Base-by-base conservation (phyloP, 2,113 vertebrate genomes). In the Holacanthus passer region DNA sequence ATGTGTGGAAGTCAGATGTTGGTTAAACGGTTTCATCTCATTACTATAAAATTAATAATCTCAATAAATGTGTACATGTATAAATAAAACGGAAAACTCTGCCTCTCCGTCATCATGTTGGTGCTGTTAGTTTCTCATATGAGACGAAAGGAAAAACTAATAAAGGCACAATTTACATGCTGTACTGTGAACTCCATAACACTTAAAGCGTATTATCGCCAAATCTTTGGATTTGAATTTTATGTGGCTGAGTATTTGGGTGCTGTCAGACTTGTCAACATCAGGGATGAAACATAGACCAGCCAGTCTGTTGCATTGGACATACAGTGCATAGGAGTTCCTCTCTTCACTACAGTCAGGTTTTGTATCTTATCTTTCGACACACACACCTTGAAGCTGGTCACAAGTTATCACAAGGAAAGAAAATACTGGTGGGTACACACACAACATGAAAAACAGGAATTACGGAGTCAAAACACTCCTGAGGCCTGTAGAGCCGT, bases 381-480 rank as follows among this genome's bases (percentile, higher is more conserved):
- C 43, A 41, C 35, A 72, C 41, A 56, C 58, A 71, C 48, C 39
- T 50, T 58, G 67, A 84, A 55, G 32, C 41, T 39, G 59, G 63
- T 37, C 68, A 48, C 13, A 48, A 24, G 65, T 82, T 45, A 81
- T 68, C 71, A 64, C 78, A 84, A 58, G 60, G 70, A 80, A 60
- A 73, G 14, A 70, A 65, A 68, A 73, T 22, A 84, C 20, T 47
- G 45, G 31, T 17, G 48, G 43, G 12, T 35, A 70, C 65, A 73
- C 48, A 72, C 59, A 66, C 37, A 48, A 55, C 67, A 52, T 24
- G 53, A 73, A 72, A 74, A 83, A 0, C 52, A 74, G 58, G 27
- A 65, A 35, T 55, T 80, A 81, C 59, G 3, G 66, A 75, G 75
- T 85, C 76, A 77, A 78, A 90, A 63, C 48, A 55, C 20, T 41